phyloP scores from a whole-genome alignment of 30 jellyfish, hydroid and myxozoan species.

The Aurelia coerulea region DNA sequence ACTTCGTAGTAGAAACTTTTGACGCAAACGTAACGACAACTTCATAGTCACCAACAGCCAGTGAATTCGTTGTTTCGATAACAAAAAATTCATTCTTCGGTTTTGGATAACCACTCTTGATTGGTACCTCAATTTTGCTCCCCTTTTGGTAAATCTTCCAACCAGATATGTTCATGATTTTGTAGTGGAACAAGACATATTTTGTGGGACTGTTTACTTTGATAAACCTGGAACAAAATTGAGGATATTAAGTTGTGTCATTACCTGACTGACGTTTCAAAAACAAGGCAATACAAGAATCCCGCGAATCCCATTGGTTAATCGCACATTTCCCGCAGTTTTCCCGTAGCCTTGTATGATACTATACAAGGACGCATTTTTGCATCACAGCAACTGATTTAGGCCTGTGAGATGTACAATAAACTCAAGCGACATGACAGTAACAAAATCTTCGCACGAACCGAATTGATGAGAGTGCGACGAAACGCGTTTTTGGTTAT shows the following conservation, averaged over 20 bases:
- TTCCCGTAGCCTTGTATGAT: too few relatives aligned
- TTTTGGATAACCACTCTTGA: conserved; percentile 29
- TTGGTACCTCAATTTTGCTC: background rate
- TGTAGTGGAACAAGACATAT: conserved; percentile 73
- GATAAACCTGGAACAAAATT: conserved; percentile 23
- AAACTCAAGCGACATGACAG: too few relatives aligned
- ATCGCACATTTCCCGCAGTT: too few relatives aligned
- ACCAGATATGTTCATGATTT: conserved; percentile 52
- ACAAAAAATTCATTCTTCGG: conserved; percentile 83
- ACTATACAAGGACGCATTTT: too few relatives aligned
- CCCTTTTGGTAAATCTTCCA: conserved; percentile 29
- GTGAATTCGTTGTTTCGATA: conserved; percentile 33
- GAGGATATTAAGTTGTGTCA: background rate
- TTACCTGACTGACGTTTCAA: background rate
- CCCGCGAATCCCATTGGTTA: too few relatives aligned
- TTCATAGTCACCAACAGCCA: conserved; percentile 69
- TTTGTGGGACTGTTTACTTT: conserved; percentile 51
- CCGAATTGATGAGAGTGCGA: too few relatives aligned
- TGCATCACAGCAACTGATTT: too few relatives aligned
- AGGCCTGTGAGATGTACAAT: too few relatives aligned
- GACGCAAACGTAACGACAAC: conserved; percentile 68
- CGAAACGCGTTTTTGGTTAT: too few relatives aligned
- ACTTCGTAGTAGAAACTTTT: conserved; percentile 47
- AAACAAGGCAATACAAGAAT: background rate
- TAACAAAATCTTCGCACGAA: too few relatives aligned